Evolutionary conservation across 2,888 invertebrate genomes (phyloP).

Genomic region (Urechis unicinctus): DNA sequence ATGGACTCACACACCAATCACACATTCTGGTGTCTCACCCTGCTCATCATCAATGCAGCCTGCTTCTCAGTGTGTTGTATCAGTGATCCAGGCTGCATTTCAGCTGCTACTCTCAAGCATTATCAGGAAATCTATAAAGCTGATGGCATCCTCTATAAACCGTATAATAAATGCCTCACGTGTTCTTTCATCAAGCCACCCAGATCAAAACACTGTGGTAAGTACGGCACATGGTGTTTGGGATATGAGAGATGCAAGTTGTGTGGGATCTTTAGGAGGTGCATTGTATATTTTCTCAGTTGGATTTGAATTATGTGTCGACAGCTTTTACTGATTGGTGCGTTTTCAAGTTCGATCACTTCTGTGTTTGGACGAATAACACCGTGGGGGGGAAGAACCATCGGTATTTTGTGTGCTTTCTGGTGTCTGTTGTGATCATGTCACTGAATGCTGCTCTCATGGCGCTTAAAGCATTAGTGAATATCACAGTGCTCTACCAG

Average conservation of each 20-base stretch:
- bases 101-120: slow-evolving; percentile 21
- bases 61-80: slow-evolving; percentile 34
- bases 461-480: slow-evolving; percentile 26
- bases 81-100: slow-evolving; percentile 38
- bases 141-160: slow-evolving; percentile 33
- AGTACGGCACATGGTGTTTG: slow-evolving; percentile 20
- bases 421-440: slow-evolving; percentile 35
- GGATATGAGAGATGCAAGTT: too few relatives aligned
- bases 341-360: slow-evolving; percentile 47
- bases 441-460: slow-evolving; percentile 35
- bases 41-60: slow-evolving; percentile 28
- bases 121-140: slow-evolving; percentile 26
- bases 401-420: slow-evolving; percentile 40
- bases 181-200: slow-evolving; percentile 38
- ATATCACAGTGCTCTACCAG: slow-evolving; percentile 25
- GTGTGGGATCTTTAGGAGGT: too few relatives aligned
- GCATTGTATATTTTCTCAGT: background rate
- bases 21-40: slow-evolving; percentile 29
- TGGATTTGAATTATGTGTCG: background rate
- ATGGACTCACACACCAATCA: slow-evolving; percentile 34
- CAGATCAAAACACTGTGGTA: slow-evolving; percentile 47
- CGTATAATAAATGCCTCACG: slow-evolving; percentile 28
- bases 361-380: slow-evolving; percentile 49
- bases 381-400: slow-evolving; percentile 46
- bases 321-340: slow-evolving; percentile 42